These are phyloP conservation scores for Macrosiphum euphorbiae DNA, from an alignment of 2,888 invertebrate species.

Conservation along the genomic window DNA sequence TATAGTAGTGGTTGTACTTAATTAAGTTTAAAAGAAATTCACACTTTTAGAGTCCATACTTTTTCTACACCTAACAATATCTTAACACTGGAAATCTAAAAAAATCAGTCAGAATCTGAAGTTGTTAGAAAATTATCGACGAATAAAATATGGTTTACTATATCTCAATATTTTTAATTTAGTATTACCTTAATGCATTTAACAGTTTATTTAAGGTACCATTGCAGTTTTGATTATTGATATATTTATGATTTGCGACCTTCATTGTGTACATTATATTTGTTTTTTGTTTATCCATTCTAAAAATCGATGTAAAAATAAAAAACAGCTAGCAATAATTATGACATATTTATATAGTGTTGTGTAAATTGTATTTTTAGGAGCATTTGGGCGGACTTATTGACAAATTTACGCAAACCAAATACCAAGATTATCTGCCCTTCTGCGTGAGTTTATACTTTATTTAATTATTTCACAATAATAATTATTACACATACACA, in stretches of 20 bases:
- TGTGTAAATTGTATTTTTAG: slow-evolving; percentile 71
- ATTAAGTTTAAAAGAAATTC: neutral
- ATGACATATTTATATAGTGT: neutral
- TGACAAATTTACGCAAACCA: slow-evolving; percentile 83
- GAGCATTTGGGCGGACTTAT: slow-evolving; percentile 94
- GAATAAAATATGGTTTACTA: neutral
- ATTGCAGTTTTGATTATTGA: neutral
- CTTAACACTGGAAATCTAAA: neutral
- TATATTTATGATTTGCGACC: neutral
- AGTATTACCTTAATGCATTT: neutral
- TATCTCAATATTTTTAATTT: neutral
- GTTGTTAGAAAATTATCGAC: neutral
- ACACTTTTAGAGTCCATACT: neutral
- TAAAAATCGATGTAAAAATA: neutral
- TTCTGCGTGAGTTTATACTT: slow-evolving; percentile 77
- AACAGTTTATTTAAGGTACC: neutral
- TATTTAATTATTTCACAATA: neutral
- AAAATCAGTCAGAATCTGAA: neutral
- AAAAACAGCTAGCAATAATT: neutral
- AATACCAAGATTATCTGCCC: slow-evolving; percentile 95
- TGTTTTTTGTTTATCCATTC: neutral
- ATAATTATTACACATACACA: neutral
- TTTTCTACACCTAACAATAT: neutral
- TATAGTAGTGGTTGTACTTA: neutral
- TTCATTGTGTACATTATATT: neutral